Evolutionary conservation across 2,888 invertebrate genomes (phyloP).

Genomic region (Agrenia bidenticulata): DNA sequence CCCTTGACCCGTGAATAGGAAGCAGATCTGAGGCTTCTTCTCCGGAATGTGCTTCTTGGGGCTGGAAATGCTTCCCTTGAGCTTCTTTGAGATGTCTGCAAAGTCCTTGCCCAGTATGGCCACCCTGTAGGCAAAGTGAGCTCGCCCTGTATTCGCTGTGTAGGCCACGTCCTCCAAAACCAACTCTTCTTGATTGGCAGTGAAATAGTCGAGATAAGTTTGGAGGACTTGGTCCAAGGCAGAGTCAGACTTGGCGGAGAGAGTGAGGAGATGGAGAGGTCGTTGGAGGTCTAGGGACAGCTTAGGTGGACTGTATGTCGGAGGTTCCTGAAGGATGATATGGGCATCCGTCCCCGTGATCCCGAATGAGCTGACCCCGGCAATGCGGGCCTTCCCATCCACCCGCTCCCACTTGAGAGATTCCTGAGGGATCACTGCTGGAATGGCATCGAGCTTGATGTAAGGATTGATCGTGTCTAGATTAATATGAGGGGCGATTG

Average conservation of each 20-base stretch:
- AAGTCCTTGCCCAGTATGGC: constrained; percentile 19
- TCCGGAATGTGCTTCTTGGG: constrained; percentile 2
- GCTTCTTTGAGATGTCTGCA: constrained; percentile 8
- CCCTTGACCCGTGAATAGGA: constrained; percentile 39
- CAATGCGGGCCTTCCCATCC: constrained; percentile 25
- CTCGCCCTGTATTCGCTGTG: constrained; percentile 19
- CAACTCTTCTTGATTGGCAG: neutral
- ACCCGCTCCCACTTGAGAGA: constrained; percentile 16
- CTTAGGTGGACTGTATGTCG: neutral
- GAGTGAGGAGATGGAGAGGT: constrained; percentile 23
- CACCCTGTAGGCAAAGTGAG: constrained; percentile 24
- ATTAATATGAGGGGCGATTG: constrained; percentile 39
- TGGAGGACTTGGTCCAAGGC: constrained; percentile 28
- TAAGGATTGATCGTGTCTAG: constrained; percentile 35
- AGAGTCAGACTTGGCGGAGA: constrained; percentile 29
- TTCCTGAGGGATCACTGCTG: constrained; percentile 32
- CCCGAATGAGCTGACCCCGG: constrained; percentile 34
- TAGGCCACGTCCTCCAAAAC: constrained; percentile 17
- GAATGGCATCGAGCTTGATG: constrained; percentile 37
- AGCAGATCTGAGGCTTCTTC: constrained; percentile 25
- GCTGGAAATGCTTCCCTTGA: neutral
- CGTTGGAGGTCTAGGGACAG: neutral
- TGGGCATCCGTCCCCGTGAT: constrained; percentile 37
- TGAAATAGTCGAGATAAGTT: neutral
- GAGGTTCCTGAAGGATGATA: constrained; percentile 21